A percentile compares a stretch with the other conserved stretches of the same genome.
Conservation (phyloP, 2,888 invertebrate species). For the Perdita meconis region DNA sequence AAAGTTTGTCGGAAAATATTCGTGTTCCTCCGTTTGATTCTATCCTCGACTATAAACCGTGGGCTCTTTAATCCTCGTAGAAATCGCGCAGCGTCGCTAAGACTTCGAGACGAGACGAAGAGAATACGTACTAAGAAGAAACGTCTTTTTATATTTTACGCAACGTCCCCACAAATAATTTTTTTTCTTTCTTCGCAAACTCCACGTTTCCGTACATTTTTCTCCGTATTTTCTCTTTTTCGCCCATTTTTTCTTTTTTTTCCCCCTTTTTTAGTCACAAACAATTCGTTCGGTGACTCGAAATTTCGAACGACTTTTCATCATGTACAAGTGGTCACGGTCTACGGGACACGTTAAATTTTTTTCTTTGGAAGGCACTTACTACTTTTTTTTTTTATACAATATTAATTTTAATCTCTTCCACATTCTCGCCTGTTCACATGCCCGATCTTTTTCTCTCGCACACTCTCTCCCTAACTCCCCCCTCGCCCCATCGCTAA, state of each 20-base stretch:
- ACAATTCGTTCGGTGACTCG: conserved; percentile 66
- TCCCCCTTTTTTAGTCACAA: conserved; percentile 47
- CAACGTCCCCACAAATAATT: conserved; percentile 66
- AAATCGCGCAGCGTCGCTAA: conserved; percentile 50
- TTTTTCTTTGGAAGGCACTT: conserved; percentile 91
- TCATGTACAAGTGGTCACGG: conserved; percentile 84
- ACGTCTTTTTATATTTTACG: conserved; percentile 45
- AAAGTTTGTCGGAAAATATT: conserved; percentile 47
- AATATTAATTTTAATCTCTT: conserved; percentile 82
- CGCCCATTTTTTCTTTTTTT: background rate
- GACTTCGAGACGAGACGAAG: conserved; percentile 50
- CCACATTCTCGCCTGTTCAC: conserved; percentile 71
- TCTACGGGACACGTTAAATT: conserved; percentile 84
- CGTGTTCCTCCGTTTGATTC: conserved; percentile 52
- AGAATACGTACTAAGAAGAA: conserved; percentile 33
- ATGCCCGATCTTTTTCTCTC: conserved; percentile 65
- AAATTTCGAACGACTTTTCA: conserved; percentile 82
- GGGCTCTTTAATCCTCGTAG: conserved; percentile 38
- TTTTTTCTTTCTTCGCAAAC: too few relatives aligned
- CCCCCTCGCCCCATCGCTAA: conserved; percentile 50
- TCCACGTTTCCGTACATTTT: conserved; percentile 15
- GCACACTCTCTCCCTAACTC: conserved; percentile 58
- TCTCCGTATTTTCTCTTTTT: background rate
- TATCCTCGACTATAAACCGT: conserved; percentile 42
- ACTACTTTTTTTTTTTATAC: conserved; percentile 91